phyloP scores from a whole-genome alignment of 2,888 invertebrate genomes.

The Halictus quadricinctus region DNA sequence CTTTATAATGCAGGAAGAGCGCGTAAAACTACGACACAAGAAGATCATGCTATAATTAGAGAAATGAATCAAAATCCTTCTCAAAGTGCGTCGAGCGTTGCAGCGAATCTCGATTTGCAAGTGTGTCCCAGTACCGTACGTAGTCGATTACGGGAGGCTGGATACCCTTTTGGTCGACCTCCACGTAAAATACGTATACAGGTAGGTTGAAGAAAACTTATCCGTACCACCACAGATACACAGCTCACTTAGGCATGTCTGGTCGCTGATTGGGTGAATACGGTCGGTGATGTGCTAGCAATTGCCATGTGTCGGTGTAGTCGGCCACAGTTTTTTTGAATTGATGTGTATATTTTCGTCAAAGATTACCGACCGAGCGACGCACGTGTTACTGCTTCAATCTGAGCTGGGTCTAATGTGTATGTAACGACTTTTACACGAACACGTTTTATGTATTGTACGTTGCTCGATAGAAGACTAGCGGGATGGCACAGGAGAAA shows the following conservation, averaged over 20 bases:
- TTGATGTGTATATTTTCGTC: background rate
- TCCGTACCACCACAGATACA: background rate
- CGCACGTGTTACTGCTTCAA: constrained; percentile 8
- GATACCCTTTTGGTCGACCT: constrained; percentile 12
- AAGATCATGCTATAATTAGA: constrained; percentile 18
- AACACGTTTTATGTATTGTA: background rate
- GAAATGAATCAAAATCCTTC: constrained; percentile 22
- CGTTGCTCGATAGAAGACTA: background rate
- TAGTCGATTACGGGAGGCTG: constrained; percentile 11
- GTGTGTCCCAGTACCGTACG: constrained; percentile 15
- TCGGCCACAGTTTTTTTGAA: background rate
- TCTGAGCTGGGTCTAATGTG: background rate
- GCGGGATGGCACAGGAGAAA: background rate
- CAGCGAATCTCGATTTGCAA: constrained; percentile 10
- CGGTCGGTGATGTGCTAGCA: background rate
- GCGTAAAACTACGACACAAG: constrained; percentile 16
- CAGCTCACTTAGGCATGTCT: background rate
- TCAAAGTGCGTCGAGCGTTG: constrained; percentile 18
- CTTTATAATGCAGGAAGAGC: constrained; percentile 20
- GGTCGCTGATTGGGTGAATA: constrained; percentile 1
- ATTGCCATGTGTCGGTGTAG: background rate
- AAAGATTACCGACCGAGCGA: background rate
- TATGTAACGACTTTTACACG: background rate
- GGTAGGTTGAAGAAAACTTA: constrained; percentile 15
- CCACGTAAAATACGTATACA: constrained; percentile 19